phyloP scores from a whole-genome alignment of 2,797 vertebrate species.

The Sternotherus odoratus region DNA sequence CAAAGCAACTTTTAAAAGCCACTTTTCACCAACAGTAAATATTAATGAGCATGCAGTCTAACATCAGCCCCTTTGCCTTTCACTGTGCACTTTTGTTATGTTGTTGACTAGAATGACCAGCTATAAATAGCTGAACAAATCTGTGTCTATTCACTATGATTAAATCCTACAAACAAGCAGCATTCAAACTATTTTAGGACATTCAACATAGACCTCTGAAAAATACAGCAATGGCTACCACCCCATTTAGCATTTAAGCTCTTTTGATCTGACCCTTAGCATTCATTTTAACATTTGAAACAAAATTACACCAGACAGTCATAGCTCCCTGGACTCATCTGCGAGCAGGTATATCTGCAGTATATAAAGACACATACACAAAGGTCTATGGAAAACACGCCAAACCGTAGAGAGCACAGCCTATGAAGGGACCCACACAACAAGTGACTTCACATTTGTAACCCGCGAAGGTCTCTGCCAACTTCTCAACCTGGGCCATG shows the following conservation, averaged over 20 bases:
- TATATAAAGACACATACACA: background rate
- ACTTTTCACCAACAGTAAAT: background rate
- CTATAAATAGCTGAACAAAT: background rate
- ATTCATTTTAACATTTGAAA: background rate
- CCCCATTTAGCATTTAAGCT: background rate
- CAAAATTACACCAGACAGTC: background rate
- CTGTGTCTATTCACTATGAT: background rate
- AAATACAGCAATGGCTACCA: background rate
- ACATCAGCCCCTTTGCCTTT: background rate
- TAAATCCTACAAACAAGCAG: background rate
- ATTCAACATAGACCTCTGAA: background rate
- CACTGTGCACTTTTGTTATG: background rate
- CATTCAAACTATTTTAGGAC: background rate
- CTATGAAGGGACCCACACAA: background rate
- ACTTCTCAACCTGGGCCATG: background rate
- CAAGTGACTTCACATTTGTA: background rate
- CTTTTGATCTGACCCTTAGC: background rate
- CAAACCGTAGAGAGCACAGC: background rate
- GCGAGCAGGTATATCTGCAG: background rate
- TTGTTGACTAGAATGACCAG: background rate
- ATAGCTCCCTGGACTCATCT: background rate
- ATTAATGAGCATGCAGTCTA: background rate
- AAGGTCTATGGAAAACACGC: background rate
- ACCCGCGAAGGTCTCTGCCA: background rate
- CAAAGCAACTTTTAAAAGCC: conserved; percentile 9